These are phyloP conservation scores for Parazoanthus atlanticus DNA, from an alignment of 92 coral and sea anemone species.

Conservation along the genomic window DNA sequence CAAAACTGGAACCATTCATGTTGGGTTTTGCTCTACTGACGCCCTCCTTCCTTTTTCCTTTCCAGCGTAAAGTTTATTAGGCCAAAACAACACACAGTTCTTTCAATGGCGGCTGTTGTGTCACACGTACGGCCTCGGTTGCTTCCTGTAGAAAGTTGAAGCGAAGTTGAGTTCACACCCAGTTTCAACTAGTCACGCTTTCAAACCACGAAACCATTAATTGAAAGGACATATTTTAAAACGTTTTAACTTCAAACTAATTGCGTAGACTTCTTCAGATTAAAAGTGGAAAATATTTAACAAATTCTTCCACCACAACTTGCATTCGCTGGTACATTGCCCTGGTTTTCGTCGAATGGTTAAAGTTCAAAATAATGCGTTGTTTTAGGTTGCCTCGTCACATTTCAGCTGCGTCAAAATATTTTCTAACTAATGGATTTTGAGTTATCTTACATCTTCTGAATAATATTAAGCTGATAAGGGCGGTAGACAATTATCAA, in stretches of 20 bases:
- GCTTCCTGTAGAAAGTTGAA: background rate
- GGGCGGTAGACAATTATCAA: background rate
- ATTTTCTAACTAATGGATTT: background rate
- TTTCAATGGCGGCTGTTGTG: background rate
- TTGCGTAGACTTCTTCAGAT: background rate
- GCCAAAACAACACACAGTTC: background rate
- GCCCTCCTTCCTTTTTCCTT: background rate
- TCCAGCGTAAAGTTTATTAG: background rate
- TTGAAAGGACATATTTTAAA: background rate
- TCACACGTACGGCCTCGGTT: background rate
- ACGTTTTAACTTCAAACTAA: background rate
- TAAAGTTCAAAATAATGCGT: too few relatives aligned
- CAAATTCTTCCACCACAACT: background rate
- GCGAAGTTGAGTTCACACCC: background rate
- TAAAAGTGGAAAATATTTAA: background rate
- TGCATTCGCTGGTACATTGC: too few relatives aligned
- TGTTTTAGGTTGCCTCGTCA: background rate
- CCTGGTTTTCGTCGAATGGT: background rate
- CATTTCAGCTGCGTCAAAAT: background rate
- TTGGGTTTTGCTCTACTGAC: background rate
- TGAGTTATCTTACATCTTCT: background rate
- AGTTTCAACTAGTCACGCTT: background rate
- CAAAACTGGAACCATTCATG: slow-evolving; percentile 5
- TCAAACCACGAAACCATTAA: background rate
- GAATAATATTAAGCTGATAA: background rate